phyloP scores from a whole-genome alignment of 2,797 vertebrate species.

The Eidolon dupreanum region DNA sequence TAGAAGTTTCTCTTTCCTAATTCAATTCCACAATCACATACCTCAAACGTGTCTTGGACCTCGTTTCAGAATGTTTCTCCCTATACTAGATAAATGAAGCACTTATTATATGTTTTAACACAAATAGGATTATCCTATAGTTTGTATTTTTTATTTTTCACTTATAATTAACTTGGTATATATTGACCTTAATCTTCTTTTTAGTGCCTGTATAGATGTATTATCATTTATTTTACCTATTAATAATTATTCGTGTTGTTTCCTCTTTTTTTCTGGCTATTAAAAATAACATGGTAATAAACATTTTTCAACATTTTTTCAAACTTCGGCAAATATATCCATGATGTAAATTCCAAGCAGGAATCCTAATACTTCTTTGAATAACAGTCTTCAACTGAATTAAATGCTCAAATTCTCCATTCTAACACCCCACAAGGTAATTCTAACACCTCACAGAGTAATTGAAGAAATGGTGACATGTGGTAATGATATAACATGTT shows the following conservation, averaged over 20 bases:
- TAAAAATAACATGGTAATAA: background rate
- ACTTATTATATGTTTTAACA: background rate
- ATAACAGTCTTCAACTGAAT: background rate
- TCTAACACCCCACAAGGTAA: background rate
- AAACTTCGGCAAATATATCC: background rate
- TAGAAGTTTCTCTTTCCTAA: background rate
- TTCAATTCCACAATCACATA: background rate
- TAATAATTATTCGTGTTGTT: background rate
- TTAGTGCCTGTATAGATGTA: background rate
- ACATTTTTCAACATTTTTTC: background rate
- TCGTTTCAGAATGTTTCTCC: background rate
- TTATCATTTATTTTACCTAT: constrained; percentile 23
- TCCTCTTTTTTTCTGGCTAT: background rate
- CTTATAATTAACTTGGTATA: background rate
- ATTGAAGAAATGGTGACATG: background rate
- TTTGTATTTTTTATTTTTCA: background rate
- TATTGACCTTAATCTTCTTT: background rate
- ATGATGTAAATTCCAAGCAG: background rate
- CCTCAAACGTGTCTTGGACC: background rate
- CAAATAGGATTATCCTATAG: background rate
- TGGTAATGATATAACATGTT: background rate
- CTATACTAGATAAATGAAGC: background rate
- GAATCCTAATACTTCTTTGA: background rate
- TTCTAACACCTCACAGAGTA: background rate
- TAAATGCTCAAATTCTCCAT: background rate